Evolutionary conservation across 2,888 invertebrate species (phyloP).

Genomic region (Dione vanillae): DNA sequence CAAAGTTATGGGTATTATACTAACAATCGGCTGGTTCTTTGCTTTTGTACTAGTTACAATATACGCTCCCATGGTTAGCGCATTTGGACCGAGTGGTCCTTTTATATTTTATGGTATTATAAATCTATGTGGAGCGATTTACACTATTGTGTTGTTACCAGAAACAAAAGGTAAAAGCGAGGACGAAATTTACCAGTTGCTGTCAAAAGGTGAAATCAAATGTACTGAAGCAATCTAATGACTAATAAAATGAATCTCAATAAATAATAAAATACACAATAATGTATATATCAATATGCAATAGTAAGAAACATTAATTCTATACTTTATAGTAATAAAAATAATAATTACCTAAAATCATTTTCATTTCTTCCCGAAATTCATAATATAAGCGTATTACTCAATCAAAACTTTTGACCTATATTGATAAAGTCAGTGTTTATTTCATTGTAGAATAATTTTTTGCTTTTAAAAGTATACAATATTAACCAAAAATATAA

Average conservation of each 20-base stretch:
- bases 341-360: no score
- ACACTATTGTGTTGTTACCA: conserved; percentile 61
- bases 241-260: background rate
- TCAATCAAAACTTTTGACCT: no score
- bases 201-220: conserved; percentile 40
- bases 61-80: conserved; percentile 51
- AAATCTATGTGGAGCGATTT: conserved; percentile 59
- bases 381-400: no score
- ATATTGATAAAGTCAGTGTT: no score
- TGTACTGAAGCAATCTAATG: background rate
- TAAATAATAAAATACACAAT: background rate
- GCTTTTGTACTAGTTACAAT: conserved; percentile 52
- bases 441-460: no score
- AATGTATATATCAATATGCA: background rate
- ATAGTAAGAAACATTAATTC: no score
- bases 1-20: conserved; percentile 56
- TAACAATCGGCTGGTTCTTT: conserved; percentile 56
- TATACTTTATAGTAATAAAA: no score
- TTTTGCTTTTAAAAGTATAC: no score
- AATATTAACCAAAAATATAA: no score
- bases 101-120: conserved; percentile 64
- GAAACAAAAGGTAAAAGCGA: conserved; percentile 72
- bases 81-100: conserved; percentile 60
- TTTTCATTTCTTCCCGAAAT: no score
- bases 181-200: conserved; percentile 53